Evolutionary conservation across 1,140 invertebrate genomes (phyloP).

Genomic region (Sycobia sp.): DNA sequence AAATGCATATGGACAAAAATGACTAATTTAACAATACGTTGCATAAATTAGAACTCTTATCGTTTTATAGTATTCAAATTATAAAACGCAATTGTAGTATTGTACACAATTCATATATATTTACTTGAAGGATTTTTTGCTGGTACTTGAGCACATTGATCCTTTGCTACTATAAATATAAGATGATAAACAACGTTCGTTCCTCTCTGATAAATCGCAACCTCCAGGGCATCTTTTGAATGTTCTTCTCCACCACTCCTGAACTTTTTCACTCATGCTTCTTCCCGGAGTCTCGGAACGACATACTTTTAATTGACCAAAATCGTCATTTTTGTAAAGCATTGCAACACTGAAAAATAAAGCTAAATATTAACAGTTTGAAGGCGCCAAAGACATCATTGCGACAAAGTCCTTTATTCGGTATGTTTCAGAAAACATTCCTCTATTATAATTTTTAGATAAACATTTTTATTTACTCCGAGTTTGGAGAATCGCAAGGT

Average conservation of each 20-base stretch:
- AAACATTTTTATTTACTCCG: conserved; percentile 34
- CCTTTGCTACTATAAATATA: conserved; percentile 44
- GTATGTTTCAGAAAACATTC: too few relatives aligned
- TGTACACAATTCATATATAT: too few relatives aligned
- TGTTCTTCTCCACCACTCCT: conserved; percentile 40
- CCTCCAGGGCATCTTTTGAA: conserved; percentile 36
- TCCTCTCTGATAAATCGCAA: conserved; percentile 35
- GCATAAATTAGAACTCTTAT: too few relatives aligned
- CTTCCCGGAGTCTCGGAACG: conserved; percentile 16
- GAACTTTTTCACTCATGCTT: conserved; percentile 30
- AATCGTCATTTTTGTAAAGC: conserved; percentile 46
- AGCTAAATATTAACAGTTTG: not conserved
- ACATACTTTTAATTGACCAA: conserved; percentile 37
- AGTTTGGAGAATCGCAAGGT: conserved; percentile 34
- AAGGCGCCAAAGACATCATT: too few relatives aligned
- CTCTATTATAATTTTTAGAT: too few relatives aligned
- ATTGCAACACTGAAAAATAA: conserved; percentile 38
- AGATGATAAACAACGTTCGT: conserved; percentile 42
- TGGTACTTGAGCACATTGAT: conserved; percentile 32
- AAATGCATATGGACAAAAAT: too few relatives aligned
- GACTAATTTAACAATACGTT: too few relatives aligned
- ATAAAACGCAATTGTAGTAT: too few relatives aligned
- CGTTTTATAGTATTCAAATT: too few relatives aligned
- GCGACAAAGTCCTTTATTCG: too few relatives aligned
- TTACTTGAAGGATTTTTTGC: conserved; percentile 41